phyloP scores from a whole-genome alignment of 2,888 invertebrate genomes.

The Serripes groenlandicus region DNA sequence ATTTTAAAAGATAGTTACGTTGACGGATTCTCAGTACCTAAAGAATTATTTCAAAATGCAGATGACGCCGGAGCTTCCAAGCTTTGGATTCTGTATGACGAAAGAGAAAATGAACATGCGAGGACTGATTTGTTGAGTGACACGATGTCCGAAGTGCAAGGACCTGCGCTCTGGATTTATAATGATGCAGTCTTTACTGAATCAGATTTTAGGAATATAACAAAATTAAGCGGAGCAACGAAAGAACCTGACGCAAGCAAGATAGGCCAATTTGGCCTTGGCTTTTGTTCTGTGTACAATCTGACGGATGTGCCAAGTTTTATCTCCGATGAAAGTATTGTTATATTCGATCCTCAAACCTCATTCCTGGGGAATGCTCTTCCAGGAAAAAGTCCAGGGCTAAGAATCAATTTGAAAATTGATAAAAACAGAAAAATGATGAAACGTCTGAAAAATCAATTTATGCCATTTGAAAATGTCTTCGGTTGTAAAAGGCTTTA shows the following conservation, averaged over 20 bases:
- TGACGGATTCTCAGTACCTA: conserved; percentile 80
- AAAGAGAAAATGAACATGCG: conserved; percentile 76
- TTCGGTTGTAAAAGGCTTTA: conserved; percentile 71
- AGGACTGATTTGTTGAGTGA: conserved; percentile 75
- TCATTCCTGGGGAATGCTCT: conserved; percentile 75
- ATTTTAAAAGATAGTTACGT: conserved; percentile 75
- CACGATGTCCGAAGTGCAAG: conserved; percentile 82
- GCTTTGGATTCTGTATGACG: conserved; percentile 80
- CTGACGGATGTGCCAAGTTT: conserved; percentile 84
- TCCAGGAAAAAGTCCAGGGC: conserved; percentile 69
- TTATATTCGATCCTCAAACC: conserved; percentile 84
- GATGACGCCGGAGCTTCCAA: conserved; percentile 80
- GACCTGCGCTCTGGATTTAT: conserved; percentile 83
- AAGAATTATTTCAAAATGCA: conserved; percentile 83
- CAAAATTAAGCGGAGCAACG: conserved; percentile 82
- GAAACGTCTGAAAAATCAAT: conserved; percentile 69
- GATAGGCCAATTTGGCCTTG: conserved; percentile 84
- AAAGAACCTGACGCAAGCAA: conserved; percentile 80
- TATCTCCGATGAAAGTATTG: conserved; percentile 79
- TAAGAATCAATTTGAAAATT: conserved; percentile 69
- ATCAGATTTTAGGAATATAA: conserved; percentile 82
- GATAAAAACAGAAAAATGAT: conserved; percentile 61
- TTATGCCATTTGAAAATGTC: conserved; percentile 74
- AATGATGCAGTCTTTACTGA: conserved; percentile 82
- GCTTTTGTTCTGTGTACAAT: conserved; percentile 85